Percentiles rank a stretch among this genome's conserved stretches.
Evolutionary conservation across 2,797 vertebrate genomes (phyloP).

Genomic region (Potorous gilbertii): DNA sequence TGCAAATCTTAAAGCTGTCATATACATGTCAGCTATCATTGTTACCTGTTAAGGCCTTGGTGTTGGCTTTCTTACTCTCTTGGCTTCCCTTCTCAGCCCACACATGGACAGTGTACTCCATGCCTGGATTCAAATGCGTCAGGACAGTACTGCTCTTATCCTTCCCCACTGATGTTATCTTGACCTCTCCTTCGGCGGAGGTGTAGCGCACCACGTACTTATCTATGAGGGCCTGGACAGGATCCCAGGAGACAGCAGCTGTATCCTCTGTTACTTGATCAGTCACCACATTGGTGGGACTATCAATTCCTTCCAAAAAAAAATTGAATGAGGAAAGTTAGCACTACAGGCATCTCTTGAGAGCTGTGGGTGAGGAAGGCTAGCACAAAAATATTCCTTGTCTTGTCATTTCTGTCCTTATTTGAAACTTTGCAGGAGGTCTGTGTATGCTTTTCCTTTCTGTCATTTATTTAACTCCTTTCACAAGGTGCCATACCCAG

Average conservation of each 20-base stretch:
- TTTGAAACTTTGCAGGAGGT: neutral
- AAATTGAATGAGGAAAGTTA: conserved; percentile 51
- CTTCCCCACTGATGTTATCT: conserved; percentile 80
- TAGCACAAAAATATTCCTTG: neutral
- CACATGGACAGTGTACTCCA: conserved; percentile 85
- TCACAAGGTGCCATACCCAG: neutral
- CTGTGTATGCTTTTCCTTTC: neutral
- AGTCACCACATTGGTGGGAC: conserved; percentile 87
- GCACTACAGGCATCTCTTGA: neutral
- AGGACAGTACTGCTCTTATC: conserved; percentile 82
- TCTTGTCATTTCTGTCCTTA: neutral
- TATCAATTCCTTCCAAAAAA: conserved; percentile 85
- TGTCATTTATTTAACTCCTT: neutral
- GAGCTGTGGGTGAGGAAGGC: neutral
- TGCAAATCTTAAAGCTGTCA: neutral
- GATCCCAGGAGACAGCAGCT: conserved; percentile 86
- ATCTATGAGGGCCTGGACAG: conserved; percentile 84
- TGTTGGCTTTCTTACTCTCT: conserved; percentile 86
- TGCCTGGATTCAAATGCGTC: conserved; percentile 86
- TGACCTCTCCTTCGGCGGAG: conserved; percentile 82
- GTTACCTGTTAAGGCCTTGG: conserved; percentile 87
- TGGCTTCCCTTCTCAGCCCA: conserved; percentile 88
- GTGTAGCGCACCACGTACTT: conserved; percentile 87
- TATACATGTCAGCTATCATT: neutral
- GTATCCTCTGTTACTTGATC: conserved; percentile 85